Conservation (phyloP, 1,140 invertebrate genomes). For the Dinothrombium tinctorium region DNA sequence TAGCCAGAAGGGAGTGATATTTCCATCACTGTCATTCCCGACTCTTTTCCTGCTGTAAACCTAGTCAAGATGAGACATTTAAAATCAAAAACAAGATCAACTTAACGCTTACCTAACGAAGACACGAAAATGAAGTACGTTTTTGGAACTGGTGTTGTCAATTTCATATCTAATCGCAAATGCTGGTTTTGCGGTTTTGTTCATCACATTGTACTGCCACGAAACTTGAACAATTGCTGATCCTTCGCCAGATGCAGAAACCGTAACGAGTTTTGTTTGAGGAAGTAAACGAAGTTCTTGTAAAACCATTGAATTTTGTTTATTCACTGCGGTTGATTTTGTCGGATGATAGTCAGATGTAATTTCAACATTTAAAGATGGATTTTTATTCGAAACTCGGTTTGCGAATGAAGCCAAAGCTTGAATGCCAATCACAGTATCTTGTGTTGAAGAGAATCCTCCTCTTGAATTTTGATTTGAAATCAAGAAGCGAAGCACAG, state of each 20-base stretch:
- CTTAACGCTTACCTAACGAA: too few relatives aligned
- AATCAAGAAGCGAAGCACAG: constrained; percentile 60
- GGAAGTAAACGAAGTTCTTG: constrained; percentile 28
- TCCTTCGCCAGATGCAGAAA: constrained; percentile 51
- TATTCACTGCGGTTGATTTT: constrained; percentile 16
- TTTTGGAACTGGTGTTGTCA: too few relatives aligned
- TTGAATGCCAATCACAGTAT: constrained; percentile 44
- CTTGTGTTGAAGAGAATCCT: constrained; percentile 47
- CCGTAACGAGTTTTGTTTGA: constrained; percentile 24
- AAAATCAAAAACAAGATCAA: too few relatives aligned
- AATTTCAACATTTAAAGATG: constrained; percentile 26
- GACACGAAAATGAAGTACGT: too few relatives aligned
- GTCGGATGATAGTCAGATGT: constrained; percentile 18
- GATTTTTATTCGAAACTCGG: constrained; percentile 14
- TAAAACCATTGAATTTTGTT: constrained; percentile 42
- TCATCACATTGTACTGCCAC: constrained; percentile 55
- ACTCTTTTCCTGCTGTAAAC: too few relatives aligned
- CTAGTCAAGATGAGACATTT: too few relatives aligned
- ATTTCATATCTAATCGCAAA: too few relatives aligned
- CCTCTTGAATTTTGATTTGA: constrained; percentile 50
- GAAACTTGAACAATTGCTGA: constrained; percentile 56
- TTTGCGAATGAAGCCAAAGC: constrained; percentile 40
- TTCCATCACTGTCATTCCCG: too few relatives aligned
- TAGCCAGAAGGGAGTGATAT: too few relatives aligned
- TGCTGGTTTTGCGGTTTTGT: too few relatives aligned